Base-by-base conservation (phyloP, 2,797 vertebrate species). In the Peromyscus nudipes region DNA sequence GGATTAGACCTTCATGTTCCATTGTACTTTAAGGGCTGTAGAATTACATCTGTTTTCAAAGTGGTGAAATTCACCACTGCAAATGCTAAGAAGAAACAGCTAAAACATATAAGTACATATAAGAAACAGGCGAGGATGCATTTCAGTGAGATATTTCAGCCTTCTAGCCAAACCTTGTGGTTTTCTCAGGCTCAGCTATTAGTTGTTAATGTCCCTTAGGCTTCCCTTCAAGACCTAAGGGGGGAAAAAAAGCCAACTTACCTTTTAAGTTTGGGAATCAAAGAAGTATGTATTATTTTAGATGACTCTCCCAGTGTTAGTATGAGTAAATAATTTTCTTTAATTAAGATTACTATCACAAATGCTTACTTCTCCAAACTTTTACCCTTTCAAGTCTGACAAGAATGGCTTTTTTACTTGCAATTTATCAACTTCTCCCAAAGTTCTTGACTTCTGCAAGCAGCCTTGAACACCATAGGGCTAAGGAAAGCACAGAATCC, bases 261-360 rank as follows among this genome's bases (percentile, higher is more conserved):
- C 23, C 46, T 89, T 75, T 87, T 55, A 67, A 95, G 67, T 93
- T 94, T 92, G 65, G 60, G 87, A 65, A 94, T 87, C 31, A 91
- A 95, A 80, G 67, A 81, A 86, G 84, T 52, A 86, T 23, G 40
- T 75, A 79, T 83, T 94, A 82, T 95, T 94, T 73, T 76, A 90
- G 57, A 75, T 76, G 7, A 52, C 62, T 93, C 83, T 82, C 31
- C 37, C 57, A 85, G 65, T 87, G 34, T 88, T 95, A 77, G 34
- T 43, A 29, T 40, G n/a, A 92, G 40, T 77, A 25, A 95, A 81
- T 88, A 31, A 75, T 93, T 95, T 95, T 95, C 89, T 91, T 91
- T 93, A 91, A 97, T 96, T 95, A 92, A 92, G 85, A 81, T 17
- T 29, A 67, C 89, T 62, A 62, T 95, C 79, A 57, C 46, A 83